These are phyloP conservation scores for Octonoba sinensis DNA, from an alignment of 2,888 invertebrate genomes.

Conservation along the genomic window DNA sequence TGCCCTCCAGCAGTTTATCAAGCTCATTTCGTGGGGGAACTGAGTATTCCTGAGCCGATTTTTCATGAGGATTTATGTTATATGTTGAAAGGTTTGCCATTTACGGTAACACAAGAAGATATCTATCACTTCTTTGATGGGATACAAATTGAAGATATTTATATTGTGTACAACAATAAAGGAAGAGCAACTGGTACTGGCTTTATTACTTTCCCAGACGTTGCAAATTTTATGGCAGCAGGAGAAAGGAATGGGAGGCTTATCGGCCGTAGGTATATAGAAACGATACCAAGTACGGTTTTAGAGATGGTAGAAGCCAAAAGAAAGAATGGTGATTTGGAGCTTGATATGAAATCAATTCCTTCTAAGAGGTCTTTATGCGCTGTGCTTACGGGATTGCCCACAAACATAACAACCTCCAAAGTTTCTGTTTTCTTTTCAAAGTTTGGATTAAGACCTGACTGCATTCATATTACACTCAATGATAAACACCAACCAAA, in stretches of 20 bases:
- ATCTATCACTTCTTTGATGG: slow-evolving; percentile 82
- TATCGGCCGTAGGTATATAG: slow-evolving; percentile 69
- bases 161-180: slow-evolving; percentile 75
- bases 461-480: slow-evolving; percentile 82
- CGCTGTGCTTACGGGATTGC: slow-evolving; percentile 70
- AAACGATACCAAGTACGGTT: slow-evolving; percentile 68
- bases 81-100: slow-evolving; percentile 79
- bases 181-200: slow-evolving; percentile 75
- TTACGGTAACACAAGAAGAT: slow-evolving; percentile 82
- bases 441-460: slow-evolving; percentile 83
- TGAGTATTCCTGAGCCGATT: too few relatives aligned
- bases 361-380: slow-evolving; percentile 50
- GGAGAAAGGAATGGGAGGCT: slow-evolving; percentile 68
- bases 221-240: slow-evolving; percentile 81
- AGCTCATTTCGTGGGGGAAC: too few relatives aligned
- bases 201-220: slow-evolving; percentile 83
- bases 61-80: slow-evolving; percentile 18
- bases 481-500: slow-evolving; percentile 80
- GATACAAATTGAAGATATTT: slow-evolving; percentile 77
- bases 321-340: background rate
- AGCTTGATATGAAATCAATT: slow-evolving; percentile 3
- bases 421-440: slow-evolving; percentile 85
- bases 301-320: slow-evolving; percentile 69
- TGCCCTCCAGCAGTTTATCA: too few relatives aligned
- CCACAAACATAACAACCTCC: slow-evolving; percentile 81